phyloP scores from a whole-genome alignment of 2,113 vertebrate species.

The Sarotherodon lohbergeri region DNA sequence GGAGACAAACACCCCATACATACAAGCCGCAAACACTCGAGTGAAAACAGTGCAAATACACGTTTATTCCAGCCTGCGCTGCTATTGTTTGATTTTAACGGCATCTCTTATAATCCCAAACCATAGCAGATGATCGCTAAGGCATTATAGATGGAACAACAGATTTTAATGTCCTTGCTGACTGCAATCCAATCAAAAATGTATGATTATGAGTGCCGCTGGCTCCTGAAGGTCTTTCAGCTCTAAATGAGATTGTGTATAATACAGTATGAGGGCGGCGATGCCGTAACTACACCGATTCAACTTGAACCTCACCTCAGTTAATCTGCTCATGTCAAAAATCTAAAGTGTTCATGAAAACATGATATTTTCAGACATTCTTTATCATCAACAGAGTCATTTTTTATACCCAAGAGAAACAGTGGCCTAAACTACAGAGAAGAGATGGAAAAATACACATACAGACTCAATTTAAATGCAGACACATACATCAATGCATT shows the following conservation, averaged over 20 bases:
- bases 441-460: neutral
- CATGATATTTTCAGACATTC: neutral
- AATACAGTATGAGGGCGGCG: neutral
- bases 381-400: neutral
- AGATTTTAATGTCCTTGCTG: constrained; percentile 53
- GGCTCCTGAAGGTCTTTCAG: constrained; percentile 27
- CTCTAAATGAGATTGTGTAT: constrained; percentile 44
- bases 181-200: constrained; percentile 63
- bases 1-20: neutral
- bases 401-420: neutral
- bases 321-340: constrained; percentile 18
- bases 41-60: constrained; percentile 27
- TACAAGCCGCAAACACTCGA: neutral
- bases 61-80: neutral
- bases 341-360: neutral
- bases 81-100: constrained; percentile 31
- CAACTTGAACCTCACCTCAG: constrained; percentile 28
- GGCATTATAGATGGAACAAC: constrained; percentile 48
- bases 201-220: constrained; percentile 45
- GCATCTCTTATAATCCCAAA: constrained; percentile 56
- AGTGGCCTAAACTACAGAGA: neutral
- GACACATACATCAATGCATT: rapidly evolving
- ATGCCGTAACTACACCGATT: neutral
- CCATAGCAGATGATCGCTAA: constrained; percentile 56
- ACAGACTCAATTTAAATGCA: neutral